A percentile compares a stretch with the other conserved stretches of the same genome.
Evolutionary conservation across 2,113 vertebrate species (phyloP).

Genomic region (Egretta garzetta): DNA sequence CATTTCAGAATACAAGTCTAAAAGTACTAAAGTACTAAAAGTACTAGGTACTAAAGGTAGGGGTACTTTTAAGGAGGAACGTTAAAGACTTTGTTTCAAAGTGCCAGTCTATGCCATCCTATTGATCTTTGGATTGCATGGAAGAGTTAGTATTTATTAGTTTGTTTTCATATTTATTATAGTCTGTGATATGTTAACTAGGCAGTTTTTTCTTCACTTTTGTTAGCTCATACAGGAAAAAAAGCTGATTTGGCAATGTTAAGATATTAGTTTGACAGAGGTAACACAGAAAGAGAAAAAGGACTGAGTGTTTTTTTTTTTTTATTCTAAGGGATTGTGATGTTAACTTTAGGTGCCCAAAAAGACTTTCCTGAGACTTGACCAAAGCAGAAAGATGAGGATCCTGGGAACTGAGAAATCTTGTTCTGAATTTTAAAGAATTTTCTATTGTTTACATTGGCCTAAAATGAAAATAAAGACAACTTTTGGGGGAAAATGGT

Average conservation of each 20-base stretch:
- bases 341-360: neutral
- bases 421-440: neutral
- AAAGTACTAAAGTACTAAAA: too few species aligned
- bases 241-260: neutral
- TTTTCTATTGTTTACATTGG: neutral
- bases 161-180: neutral
- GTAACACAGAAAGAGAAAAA: neutral
- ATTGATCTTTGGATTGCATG: neutral
- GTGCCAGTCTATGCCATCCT: neutral
- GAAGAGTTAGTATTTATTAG: neutral
- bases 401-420: neutral
- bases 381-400: neutral
- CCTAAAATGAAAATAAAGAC: neutral
- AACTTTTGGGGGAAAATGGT: neutral
- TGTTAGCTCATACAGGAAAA: neutral
- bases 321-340: neutral
- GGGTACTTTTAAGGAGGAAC: neutral
- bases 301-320: neutral
- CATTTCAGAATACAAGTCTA: slow-evolving; percentile 15
- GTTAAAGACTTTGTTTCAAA: neutral
- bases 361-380: neutral
- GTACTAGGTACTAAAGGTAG: neutral
- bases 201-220: neutral
- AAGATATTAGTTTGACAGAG: neutral
- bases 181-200: neutral